Percentiles rank a stretch among this genome's conserved stretches.
Conservation (phyloP, 2,797 vertebrate species). For the Sebastes oblongus region DNA sequence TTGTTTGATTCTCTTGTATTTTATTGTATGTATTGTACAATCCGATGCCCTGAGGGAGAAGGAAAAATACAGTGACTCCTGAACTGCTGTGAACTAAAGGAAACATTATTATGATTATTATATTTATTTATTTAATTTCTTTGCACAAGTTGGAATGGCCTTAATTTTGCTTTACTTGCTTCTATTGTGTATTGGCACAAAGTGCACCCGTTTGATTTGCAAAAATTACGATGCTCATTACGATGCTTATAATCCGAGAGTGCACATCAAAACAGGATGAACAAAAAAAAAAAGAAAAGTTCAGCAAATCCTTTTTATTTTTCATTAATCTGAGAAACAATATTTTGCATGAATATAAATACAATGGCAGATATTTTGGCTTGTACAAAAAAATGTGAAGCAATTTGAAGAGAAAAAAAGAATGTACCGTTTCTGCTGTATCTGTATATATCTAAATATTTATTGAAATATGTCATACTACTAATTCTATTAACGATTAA, state of each 20-base stretch:
- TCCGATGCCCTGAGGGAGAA: conserved; percentile 48
- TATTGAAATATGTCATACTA: conserved; percentile 97
- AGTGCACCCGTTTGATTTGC: conserved; percentile 87
- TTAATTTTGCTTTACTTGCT: conserved; percentile 89
- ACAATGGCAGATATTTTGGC: conserved; percentile 94
- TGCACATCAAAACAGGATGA: conserved; percentile 76
- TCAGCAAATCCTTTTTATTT: conserved; percentile 85
- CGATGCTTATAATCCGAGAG: conserved; percentile 74
- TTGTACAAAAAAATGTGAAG: conserved; percentile 89
- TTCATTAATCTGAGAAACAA: conserved; percentile 86
- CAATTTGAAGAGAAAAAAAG: conserved; percentile 89
- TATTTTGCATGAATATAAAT: conserved; percentile 94
- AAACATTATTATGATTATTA: conserved; percentile 48
- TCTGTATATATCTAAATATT: conserved; percentile 97
- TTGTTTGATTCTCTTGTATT: conserved; percentile 61
- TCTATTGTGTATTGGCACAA: conserved; percentile 86
- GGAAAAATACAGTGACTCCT: conserved; percentile 59
- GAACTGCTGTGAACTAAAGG: conserved; percentile 75
- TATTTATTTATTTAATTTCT: conserved; percentile 59
- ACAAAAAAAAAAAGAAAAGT: conserved; percentile 53
- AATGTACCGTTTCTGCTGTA: conserved; percentile 98
- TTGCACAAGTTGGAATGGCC: conserved; percentile 91
- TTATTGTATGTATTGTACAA: conserved; percentile 67
- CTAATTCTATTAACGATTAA: conserved; percentile 92
- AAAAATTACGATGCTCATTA: conserved; percentile 62